Evolutionary conservation across 2,797 vertebrate species (phyloP), one percentile per base, ranked within the genome.

Genomic region (Gouania willdenowi): DNA sequence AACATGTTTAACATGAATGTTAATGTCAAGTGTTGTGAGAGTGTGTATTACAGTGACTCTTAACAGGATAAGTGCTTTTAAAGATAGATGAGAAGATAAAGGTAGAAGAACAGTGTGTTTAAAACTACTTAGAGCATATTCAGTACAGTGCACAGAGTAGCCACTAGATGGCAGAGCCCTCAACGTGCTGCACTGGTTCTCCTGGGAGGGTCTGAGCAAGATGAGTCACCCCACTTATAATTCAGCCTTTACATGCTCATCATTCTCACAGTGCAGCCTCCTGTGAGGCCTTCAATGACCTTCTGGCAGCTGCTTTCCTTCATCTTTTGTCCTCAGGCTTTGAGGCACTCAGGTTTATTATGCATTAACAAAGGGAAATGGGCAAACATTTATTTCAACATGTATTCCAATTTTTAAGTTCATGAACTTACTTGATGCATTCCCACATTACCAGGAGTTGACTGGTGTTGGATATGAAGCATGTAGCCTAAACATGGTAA

Each of bases 201-300:
- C 47, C 31, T 18, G 56, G 58, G 71, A 68, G 68, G 71, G 60
- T 31, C 54, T 29, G 51, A 55, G 56, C 45, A 72, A 69, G 69
- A 82, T 85, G 85, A 86, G 52, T 84, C 85, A 84, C 71, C 75
- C 49, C 36, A 55, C 65, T 77, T 55, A 56, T 59, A 70, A 75
- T 79, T 64, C 70, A 67, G 42, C 37, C 59, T 65, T 52, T 39
- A 56, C 35, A 48, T 56, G 43, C 52, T 69, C 59, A 51, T 76
- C 68, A 65, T 38, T 77, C 39, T 64, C 17, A 37, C 52, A 48
- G 38, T 55, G 25, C 29, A 44, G 26, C 49, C 71, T 50, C 71
- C 62, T 67, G 48, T 35, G 44, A 37, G 50, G 49, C 46, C 37
- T 48, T 49, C 17, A 44, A 31, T 21, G 26, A 55, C 50, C 23